phyloP scores from a whole-genome alignment of 2,797 vertebrate genomes.

The Microctenopoma stevenorrisi region DNA sequence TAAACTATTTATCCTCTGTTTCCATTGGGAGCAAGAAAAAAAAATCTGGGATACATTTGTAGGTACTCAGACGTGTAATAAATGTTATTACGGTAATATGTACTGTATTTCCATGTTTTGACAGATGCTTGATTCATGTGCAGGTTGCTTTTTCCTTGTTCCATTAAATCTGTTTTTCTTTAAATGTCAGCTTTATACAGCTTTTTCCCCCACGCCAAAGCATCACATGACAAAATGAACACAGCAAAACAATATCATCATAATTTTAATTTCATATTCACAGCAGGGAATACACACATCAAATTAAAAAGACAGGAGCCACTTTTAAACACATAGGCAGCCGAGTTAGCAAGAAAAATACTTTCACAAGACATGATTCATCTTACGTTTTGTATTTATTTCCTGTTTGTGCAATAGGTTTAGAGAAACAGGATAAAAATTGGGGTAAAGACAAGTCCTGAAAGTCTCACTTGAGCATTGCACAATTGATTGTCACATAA shows the following conservation, averaged over 20 bases:
- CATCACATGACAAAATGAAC: background rate
- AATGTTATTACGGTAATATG: constrained; percentile 52
- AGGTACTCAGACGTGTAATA: constrained; percentile 63
- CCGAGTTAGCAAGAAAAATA: background rate
- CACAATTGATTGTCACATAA: constrained; percentile 57
- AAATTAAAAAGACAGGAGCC: constrained; percentile 18
- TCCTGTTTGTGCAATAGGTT: constrained; percentile 9
- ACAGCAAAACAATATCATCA: background rate
- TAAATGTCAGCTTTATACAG: background rate
- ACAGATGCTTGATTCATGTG: constrained; percentile 64
- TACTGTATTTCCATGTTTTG: constrained; percentile 64
- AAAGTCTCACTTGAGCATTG: constrained; percentile 13
- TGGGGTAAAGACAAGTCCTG: constrained; percentile 6
- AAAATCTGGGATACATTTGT: constrained; percentile 56
- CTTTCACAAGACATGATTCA: background rate
- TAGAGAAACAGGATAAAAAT: constrained; percentile 2
- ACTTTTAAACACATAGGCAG: constrained; percentile 3
- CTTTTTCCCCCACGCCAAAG: background rate
- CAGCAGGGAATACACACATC: constrained; percentile 11
- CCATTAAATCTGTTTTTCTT: constrained; percentile 65
- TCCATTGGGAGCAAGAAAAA: constrained; percentile 28
- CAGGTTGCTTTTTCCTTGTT: constrained; percentile 58
- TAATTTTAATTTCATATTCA: constrained; percentile 48
- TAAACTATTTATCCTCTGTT: constrained; percentile 32
- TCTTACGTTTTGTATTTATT: background rate